phyloP scores from a whole-genome alignment of 2,797 vertebrate genomes.

The Chelonia mydas region DNA sequence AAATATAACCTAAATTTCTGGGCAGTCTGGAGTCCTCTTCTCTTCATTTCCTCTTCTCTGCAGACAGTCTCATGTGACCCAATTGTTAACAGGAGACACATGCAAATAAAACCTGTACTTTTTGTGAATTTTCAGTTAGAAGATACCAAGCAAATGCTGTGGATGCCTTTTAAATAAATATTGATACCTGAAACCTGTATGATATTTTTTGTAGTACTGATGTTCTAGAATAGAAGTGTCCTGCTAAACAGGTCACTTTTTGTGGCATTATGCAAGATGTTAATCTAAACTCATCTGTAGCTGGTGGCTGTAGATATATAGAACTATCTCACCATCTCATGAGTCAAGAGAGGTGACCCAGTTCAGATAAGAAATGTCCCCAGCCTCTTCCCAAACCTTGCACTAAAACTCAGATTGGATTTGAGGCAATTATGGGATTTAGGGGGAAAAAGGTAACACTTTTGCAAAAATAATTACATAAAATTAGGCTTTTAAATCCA shows the following conservation, averaged over 20 bases:
- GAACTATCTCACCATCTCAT: neutral
- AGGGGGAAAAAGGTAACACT: too few relatives aligned
- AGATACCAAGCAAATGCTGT: neutral
- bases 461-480: too few relatives aligned
- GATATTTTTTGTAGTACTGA: neutral
- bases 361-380: neutral
- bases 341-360: rapidly evolving
- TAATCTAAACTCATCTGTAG: neutral
- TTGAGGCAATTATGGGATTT: neutral
- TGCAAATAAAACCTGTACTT: too few relatives aligned
- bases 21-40: too few relatives aligned
- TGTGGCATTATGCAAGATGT: neutral
- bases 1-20: too few relatives aligned
- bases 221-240: neutral
- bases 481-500: too few relatives aligned
- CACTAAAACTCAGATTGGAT: neutral
- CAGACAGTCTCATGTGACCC: too few relatives aligned
- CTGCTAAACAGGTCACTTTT: neutral
- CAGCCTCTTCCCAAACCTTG: rapidly evolving
- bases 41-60: too few relatives aligned
- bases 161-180: neutral
- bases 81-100: too few relatives aligned
- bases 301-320: neutral
- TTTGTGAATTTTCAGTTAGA: neutral
- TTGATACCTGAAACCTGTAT: neutral